A percentile compares a stretch with the other conserved stretches of the same genome.
These are phyloP conservation scores for Eufriesea mexicana DNA, from an alignment of 1,140 invertebrate genomes.

Conservation along the genomic window DNA sequence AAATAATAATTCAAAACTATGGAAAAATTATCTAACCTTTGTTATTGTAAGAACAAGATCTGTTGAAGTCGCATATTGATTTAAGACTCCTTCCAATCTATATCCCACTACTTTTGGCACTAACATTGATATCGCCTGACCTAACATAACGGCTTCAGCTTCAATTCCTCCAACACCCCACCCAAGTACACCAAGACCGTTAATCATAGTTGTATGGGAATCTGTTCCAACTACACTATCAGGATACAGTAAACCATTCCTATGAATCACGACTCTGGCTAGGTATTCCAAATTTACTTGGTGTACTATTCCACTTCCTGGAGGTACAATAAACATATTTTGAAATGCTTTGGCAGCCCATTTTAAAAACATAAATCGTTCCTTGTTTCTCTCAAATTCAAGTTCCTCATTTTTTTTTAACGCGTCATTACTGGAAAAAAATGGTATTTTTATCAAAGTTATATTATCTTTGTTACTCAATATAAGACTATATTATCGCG, in stretches of 20 bases:
- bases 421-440: conserved; percentile 88
- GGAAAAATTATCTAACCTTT: conserved; percentile 85
- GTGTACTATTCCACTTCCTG: conserved; percentile 98
- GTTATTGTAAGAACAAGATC: conserved; percentile 99
- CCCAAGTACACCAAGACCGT: conserved; percentile 91
- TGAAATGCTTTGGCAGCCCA: conserved; percentile 98
- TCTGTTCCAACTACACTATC: conserved; percentile 99
- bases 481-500: not conserved
- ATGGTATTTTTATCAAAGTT: conserved; percentile 36
- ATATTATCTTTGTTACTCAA: conserved; percentile 3
- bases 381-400: conserved; percentile 98
- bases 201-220: conserved; percentile 99
- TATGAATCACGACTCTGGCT: conserved; percentile 96
- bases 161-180: conserved; percentile 93
- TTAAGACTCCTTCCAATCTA: conserved; percentile 91
- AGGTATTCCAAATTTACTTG: conserved; percentile 99
- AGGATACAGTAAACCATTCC: conserved; percentile 89
- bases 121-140: conserved; percentile 98
- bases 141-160: conserved; percentile 95
- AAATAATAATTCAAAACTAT: not conserved
- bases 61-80: conserved; percentile 95
- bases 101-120: conserved; percentile 98
- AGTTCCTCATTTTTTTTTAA: conserved; percentile 96
- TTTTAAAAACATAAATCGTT: conserved; percentile 97
- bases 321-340: conserved; percentile 98